phyloP scores from a whole-genome alignment of 2,797 vertebrate species.

The Sebastiscus albofasciatus region DNA sequence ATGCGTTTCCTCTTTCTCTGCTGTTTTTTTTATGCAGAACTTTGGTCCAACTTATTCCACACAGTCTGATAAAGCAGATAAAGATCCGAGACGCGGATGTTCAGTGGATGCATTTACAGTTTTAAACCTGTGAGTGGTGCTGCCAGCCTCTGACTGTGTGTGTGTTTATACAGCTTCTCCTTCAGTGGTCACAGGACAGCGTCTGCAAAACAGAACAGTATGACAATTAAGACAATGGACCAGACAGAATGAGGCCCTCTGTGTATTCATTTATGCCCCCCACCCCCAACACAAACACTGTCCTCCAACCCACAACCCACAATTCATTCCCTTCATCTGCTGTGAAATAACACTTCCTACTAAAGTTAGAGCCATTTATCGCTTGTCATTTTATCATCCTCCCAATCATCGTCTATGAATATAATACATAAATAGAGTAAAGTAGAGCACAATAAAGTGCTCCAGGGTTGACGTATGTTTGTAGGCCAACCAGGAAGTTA shows the following conservation, averaged over 20 bases:
- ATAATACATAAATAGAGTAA: background rate
- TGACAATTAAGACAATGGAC: slow-evolving; percentile 39
- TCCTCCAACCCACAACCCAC: background rate
- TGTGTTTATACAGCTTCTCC: background rate
- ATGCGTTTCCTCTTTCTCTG: background rate
- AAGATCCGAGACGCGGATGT: background rate
- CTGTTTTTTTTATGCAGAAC: background rate
- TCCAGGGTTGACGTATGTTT: too few species aligned
- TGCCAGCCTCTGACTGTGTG: slow-evolving; percentile 6
- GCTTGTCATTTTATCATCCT: background rate
- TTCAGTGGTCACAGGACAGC: slow-evolving; percentile 19
- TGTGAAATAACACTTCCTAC: background rate
- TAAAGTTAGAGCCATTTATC: background rate
- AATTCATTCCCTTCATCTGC: background rate
- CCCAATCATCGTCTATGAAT: background rate
- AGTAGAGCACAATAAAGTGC: background rate
- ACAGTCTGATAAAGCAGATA: background rate
- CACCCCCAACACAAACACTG: background rate
- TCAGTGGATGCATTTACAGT: slow-evolving; percentile 24
- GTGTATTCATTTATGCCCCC: slow-evolving; percentile 20
- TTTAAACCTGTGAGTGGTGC: slow-evolving; percentile 40
- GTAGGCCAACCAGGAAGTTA: too few species aligned
- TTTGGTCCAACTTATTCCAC: background rate
- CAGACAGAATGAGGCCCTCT: slow-evolving; percentile 46
- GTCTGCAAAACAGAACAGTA: slow-evolving; percentile 8